Percentiles rank a stretch among this genome's conserved stretches.
Evolutionary conservation across 1,140 invertebrate genomes (phyloP).

Genomic region (Gryon sp.): DNA sequence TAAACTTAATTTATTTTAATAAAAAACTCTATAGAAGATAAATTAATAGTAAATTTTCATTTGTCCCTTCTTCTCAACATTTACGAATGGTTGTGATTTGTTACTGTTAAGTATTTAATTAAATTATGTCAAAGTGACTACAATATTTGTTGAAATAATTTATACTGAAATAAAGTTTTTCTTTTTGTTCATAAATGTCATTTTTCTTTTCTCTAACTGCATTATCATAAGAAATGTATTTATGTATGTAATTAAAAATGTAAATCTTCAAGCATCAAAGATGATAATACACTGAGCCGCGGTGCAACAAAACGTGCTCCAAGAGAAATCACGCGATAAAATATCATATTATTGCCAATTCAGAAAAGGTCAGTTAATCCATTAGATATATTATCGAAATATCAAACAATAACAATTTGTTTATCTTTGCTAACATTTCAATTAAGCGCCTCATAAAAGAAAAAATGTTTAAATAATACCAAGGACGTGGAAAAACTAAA

Average conservation of each 20-base stretch:
- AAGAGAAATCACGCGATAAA: conserved; percentile 30
- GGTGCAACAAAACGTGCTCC: background rate
- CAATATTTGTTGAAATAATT: conserved; percentile 8
- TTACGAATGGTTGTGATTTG: conserved; percentile 24
- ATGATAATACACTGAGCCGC: conserved; percentile 16
- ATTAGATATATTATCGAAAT: conserved; percentile 32
- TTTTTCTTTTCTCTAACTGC: too few species aligned
- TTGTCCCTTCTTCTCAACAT: conserved; percentile 3
- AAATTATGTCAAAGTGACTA: conserved; percentile 23
- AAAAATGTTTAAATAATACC: background rate
- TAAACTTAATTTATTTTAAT: background rate
- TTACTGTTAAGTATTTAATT: conserved; percentile 39
- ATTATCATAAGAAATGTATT: too few species aligned
- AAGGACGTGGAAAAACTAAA: background rate
- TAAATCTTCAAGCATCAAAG: background rate
- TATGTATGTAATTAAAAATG: background rate
- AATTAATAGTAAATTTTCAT: conserved; percentile 6
- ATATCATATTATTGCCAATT: conserved; percentile 32
- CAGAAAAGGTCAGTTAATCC: conserved; percentile 53
- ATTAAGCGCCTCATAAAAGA: too few species aligned
- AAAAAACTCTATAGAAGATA: background rate
- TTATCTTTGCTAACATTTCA: conserved; percentile 25
- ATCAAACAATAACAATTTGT: conserved; percentile 16
- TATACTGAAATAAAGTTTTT: background rate
- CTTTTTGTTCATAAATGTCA: too few species aligned